Conservation (phyloP, 2,888 invertebrate species). For the Dicycla oo region DNA sequence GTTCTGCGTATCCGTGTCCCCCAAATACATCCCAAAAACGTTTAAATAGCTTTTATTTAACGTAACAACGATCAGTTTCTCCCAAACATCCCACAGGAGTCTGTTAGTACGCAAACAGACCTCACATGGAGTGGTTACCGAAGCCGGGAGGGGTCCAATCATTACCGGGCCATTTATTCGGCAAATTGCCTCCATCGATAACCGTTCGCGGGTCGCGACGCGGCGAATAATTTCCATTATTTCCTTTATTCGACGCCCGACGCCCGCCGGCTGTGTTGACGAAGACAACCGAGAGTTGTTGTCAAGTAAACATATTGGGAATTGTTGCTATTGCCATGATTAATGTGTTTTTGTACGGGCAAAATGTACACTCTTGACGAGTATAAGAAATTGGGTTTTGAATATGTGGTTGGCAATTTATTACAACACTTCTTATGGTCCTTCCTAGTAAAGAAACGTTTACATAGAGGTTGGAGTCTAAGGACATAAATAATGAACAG, state of each 20-base stretch:
- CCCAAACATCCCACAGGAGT: constrained; percentile 26
- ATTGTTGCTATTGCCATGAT: constrained; percentile 61
- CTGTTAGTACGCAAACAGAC: constrained; percentile 62
- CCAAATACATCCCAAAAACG: not conserved
- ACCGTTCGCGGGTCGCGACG: constrained; percentile 76
- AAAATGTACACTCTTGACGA: constrained; percentile 14
- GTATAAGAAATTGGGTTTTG: constrained; percentile 16
- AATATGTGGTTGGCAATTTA: constrained; percentile 1
- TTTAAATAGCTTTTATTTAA: constrained; percentile 27
- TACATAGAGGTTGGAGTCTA: not conserved
- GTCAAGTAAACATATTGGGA: constrained; percentile 66
- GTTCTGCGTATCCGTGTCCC: not conserved
- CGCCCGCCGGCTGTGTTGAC: constrained; percentile 73
- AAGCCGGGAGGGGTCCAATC: constrained; percentile 67
- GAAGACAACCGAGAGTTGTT: constrained; percentile 71
- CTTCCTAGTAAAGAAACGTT: not conserved
- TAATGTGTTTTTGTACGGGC: constrained; percentile 44
- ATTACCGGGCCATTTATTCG: constrained; percentile 78
- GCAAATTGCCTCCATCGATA: constrained; percentile 84
- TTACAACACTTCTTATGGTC: not conserved
- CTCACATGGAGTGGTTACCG: constrained; percentile 66
- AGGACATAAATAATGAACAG: constrained; percentile 15
- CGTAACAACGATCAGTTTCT: constrained; percentile 6
- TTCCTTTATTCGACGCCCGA: constrained; percentile 74
- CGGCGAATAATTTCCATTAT: constrained; percentile 82